phyloP scores from a whole-genome alignment of 37 sponge, comb jelly and placozoan species.

The Spongia lamella region DNA sequence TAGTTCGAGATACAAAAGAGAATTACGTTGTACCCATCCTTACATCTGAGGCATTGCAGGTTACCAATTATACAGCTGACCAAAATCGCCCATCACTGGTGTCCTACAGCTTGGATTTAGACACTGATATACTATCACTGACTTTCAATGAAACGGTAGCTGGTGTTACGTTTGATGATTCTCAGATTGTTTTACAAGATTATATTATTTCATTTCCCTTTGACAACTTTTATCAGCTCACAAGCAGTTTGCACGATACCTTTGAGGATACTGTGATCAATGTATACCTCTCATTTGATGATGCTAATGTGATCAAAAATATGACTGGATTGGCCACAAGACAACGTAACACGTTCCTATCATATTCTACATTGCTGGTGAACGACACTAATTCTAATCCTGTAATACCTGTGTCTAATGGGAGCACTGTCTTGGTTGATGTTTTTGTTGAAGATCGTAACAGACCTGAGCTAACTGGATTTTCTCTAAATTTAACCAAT shows the following conservation, averaged over 20 bases:
- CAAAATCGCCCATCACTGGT: slow-evolving; percentile 57
- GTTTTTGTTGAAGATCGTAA: slow-evolving; percentile 41
- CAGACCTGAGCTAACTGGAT: slow-evolving; percentile 41
- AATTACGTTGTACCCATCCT: slow-evolving; percentile 48
- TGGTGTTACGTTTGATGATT: slow-evolving; percentile 63
- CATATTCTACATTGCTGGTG: slow-evolving; percentile 42
- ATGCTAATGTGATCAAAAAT: slow-evolving; percentile 72
- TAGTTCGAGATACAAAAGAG: slow-evolving; percentile 59
- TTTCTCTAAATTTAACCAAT: slow-evolving; percentile 68
- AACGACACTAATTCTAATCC: slow-evolving; percentile 63
- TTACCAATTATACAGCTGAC: slow-evolving; percentile 55
- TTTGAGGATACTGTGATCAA: slow-evolving; percentile 57
- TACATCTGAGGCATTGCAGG: slow-evolving; percentile 30
- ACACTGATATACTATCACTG: slow-evolving; percentile 54
- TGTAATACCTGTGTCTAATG: slow-evolving; percentile 42
- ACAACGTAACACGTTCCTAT: slow-evolving; percentile 47
- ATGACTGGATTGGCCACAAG: slow-evolving; percentile 58
- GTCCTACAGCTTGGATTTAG: slow-evolving; percentile 61
- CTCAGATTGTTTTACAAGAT: slow-evolving; percentile 63
- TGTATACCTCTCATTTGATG: slow-evolving; percentile 68
- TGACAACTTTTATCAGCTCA: slow-evolving; percentile 51
- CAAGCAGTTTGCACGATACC: slow-evolving; percentile 37
- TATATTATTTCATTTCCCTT: background rate
- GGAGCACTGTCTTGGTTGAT: background rate
- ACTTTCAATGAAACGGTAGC: slow-evolving; percentile 86